Conservation (phyloP, 2,113 vertebrate species). For the Gymnogyps californianus region DNA sequence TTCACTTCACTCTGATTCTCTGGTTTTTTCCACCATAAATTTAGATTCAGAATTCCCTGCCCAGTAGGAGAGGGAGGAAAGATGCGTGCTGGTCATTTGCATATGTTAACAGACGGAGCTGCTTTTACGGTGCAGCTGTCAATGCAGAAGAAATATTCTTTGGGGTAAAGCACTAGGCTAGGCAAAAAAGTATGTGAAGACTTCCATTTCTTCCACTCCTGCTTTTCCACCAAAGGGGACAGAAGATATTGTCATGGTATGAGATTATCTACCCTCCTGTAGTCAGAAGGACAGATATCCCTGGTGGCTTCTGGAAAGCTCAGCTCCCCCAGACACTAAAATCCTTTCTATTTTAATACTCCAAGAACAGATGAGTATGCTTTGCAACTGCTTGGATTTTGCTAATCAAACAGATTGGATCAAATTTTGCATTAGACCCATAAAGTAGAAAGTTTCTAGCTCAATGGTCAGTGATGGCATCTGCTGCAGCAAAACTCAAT, state of each 20-base stretch:
- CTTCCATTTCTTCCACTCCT: background rate
- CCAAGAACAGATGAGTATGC: background rate
- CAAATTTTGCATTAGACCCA: background rate
- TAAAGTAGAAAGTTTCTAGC: background rate
- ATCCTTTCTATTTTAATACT: background rate
- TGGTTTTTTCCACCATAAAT: slow-evolving; percentile 33
- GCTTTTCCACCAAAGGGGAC: background rate
- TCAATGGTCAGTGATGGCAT: background rate
- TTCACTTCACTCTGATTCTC: background rate
- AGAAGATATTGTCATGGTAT: background rate
- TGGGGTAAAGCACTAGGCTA: slow-evolving; percentile 40
- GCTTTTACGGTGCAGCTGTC: slow-evolving; percentile 60
- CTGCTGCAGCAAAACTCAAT: background rate
- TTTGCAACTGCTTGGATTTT: background rate
- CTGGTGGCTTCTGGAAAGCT: background rate
- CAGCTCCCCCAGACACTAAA: background rate
- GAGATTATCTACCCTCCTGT: background rate
- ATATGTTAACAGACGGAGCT: slow-evolving; percentile 65
- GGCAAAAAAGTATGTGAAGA: background rate
- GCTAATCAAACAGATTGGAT: background rate
- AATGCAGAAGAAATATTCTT: slow-evolving; percentile 59
- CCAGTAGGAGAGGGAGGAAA: slow-evolving; percentile 58
- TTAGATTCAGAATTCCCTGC: slow-evolving; percentile 64
- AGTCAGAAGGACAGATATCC: background rate
- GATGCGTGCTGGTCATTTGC: slow-evolving; percentile 44